Conservation (phyloP, 2,113 vertebrate genomes). For the Stomatorhinus ivindoensis region DNA sequence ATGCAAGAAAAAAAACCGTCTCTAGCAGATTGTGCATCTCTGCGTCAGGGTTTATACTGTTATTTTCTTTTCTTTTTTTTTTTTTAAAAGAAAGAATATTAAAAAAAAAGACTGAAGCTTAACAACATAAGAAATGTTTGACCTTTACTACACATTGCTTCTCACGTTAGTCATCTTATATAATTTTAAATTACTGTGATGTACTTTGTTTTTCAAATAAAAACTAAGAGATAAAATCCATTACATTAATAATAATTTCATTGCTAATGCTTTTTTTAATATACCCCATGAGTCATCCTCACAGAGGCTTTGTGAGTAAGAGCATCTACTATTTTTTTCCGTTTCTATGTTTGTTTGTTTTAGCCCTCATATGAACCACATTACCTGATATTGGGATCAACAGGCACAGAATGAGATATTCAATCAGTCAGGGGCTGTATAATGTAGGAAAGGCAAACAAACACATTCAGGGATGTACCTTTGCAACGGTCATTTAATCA, state of each 20-base stretch:
- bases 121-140: not conserved
- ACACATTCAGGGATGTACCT: not conserved
- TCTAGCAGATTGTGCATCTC: not conserved
- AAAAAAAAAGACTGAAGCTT: not conserved
- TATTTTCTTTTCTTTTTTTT: not conserved
- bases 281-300: not conserved
- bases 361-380: not conserved
- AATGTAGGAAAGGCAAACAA: slow-evolving; percentile 1
- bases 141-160: not conserved
- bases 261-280: not conserved
- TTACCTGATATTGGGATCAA: slow-evolving; percentile 20
- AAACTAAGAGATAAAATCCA: not conserved
- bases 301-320: not conserved
- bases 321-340: slow-evolving; percentile 1
- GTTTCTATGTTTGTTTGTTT: not conserved
- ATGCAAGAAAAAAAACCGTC: not conserved
- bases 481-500: not conserved
- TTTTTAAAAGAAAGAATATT: not conserved
- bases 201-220: not conserved
- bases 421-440: not conserved
- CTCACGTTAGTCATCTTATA: not conserved
- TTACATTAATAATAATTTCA: not conserved
- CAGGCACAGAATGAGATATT: not conserved
- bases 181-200: not conserved
- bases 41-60: not conserved